Base-by-base conservation (phyloP, 1,140 invertebrate species). In the Tachypleus tridentatus region DNA sequence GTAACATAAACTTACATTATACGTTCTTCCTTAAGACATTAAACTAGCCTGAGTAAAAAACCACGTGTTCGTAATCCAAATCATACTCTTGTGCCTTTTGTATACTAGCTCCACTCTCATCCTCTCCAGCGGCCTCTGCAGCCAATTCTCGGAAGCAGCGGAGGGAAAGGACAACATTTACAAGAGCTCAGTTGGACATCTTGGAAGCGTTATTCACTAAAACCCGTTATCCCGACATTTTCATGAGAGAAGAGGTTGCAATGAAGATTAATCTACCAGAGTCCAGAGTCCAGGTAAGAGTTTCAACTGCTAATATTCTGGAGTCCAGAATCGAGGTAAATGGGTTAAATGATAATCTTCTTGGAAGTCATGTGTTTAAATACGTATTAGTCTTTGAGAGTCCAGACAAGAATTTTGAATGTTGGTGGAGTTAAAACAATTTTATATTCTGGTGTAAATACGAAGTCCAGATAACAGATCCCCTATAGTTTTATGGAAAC, bases 221-320 rank as follows among this genome's bases (percentile, higher is more conserved):
- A 79, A 98, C 94, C 1, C 81, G 93, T 63, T 99, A 99, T 76
- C 97, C 97, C 0, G 96, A 99, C 77, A 98, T 99, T 73, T 99
- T 98, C 77, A 97, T 98, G 93, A 81, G 97, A 58, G 97, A 99
- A 74, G 97, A 99, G 77, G 94, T 98, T 6, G 96, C 97, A 0
- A 77, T 95, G 51, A 97, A 98, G 78, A 98, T 99, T 73, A 94
- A 92, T 78, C 80, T 99, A 29, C 93, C 95, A 0, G 97, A 99
- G 78, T 97, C 93, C 10, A 83, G 97, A 79, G 95, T 99, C 50
- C 97, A 99, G 88, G 96, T 98, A 79, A 80, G 77, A 8, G 7
- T n/a, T 7, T 7, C 7, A 54, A 7, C 7, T n/a, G 53, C 53
- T n/a, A 54, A 54, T 54, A 54, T 8, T 7, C 7, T 54, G 7